phyloP scores from a whole-genome alignment of 2,113 vertebrate genomes.

The Dromiciops gliroides region DNA sequence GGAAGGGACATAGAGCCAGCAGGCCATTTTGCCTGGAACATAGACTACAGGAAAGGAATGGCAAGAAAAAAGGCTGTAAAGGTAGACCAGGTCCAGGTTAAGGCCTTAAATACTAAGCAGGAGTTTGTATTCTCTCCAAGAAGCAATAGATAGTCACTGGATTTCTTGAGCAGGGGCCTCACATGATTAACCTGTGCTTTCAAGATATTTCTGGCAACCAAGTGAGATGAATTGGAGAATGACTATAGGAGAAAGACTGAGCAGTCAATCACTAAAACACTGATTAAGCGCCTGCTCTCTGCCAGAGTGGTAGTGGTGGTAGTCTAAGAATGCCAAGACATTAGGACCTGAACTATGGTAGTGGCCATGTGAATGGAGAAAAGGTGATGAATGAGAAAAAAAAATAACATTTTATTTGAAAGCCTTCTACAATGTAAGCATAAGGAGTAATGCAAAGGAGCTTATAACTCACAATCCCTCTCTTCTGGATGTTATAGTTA shows the following conservation, averaged over 20 bases:
- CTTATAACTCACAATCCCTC: neutral
- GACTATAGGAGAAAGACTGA: neutral
- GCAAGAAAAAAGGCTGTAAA: neutral
- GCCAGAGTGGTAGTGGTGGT: neutral
- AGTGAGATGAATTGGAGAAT: neutral
- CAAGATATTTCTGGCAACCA: neutral
- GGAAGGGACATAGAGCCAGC: neutral
- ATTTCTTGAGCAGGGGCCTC: neutral
- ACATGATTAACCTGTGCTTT: neutral
- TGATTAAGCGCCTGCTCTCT: neutral
- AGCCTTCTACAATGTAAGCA: too few relatives aligned
- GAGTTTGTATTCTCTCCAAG: neutral
- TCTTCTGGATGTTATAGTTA: neutral
- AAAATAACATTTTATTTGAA: neutral
- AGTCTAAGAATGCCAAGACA: neutral
- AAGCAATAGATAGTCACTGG: neutral
- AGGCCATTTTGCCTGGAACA: neutral
- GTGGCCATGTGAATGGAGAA: neutral
- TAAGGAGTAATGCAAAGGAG: neutral
- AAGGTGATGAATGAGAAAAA: neutral
- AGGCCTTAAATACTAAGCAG: neutral
- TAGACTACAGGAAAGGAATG: neutral
- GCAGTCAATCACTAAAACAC: neutral
- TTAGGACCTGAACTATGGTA: neutral
- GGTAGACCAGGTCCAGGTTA: neutral